These are phyloP conservation scores for Halesus radiatus DNA, from an alignment of 1,140 invertebrate genomes.

Conservation along the genomic window DNA sequence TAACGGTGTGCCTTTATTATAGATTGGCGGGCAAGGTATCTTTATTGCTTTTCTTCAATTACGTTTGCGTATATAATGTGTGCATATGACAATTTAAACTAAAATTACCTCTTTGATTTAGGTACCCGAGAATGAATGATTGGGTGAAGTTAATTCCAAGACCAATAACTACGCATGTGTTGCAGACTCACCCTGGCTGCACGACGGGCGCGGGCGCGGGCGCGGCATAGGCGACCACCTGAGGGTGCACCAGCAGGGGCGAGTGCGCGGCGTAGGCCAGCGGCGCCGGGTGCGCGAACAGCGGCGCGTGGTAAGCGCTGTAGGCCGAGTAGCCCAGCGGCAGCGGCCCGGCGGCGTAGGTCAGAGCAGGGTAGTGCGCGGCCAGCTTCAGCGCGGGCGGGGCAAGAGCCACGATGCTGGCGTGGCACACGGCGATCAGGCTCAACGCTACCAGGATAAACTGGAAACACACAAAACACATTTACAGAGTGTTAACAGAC, in stretches of 20 bases:
- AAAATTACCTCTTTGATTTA: too few relatives aligned
- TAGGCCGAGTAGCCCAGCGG: slow-evolving; percentile 21
- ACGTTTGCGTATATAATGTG: too few relatives aligned
- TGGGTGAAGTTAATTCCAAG: too few relatives aligned
- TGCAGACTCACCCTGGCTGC: slow-evolving; percentile 53
- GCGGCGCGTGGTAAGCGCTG: not conserved
- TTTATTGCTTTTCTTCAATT: too few relatives aligned
- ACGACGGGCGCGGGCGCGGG: slow-evolving; percentile 52
- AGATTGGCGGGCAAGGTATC: too few relatives aligned
- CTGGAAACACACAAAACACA: slow-evolving; percentile 42
- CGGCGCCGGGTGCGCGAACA: slow-evolving; percentile 2
- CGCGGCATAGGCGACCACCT: slow-evolving; percentile 35
- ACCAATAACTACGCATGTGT: too few relatives aligned
- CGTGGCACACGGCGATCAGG: slow-evolving; percentile 47
- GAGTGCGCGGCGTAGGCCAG: slow-evolving; percentile 9
- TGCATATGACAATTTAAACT: too few relatives aligned
- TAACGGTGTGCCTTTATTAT: too few relatives aligned
- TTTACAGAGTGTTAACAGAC: too few relatives aligned
- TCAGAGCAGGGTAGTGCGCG: not conserved
- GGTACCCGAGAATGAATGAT: too few relatives aligned
- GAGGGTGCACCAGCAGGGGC: not conserved
- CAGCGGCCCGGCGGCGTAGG: not conserved
- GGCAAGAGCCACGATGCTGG: slow-evolving; percentile 19
- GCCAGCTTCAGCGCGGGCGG: not conserved
- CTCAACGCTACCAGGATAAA: slow-evolving; percentile 56